Percentiles rank a stretch among this genome's conserved stretches.
Conservation (phyloP, 35 echinoderm and acorn worm genomes). For the Heliocidaris tuberculata region DNA sequence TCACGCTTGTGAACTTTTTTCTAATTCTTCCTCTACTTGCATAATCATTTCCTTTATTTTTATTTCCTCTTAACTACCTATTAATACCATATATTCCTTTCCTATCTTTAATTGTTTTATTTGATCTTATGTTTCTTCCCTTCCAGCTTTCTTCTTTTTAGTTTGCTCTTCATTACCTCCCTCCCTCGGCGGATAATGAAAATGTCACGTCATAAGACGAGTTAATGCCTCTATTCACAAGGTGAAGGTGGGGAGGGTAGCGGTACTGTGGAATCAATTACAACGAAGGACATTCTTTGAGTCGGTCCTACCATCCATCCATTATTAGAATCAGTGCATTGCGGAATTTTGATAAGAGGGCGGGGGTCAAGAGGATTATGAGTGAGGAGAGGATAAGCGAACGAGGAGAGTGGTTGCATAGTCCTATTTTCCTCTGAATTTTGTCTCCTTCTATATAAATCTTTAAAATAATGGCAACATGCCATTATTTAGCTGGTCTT, state of each 20-base stretch:
- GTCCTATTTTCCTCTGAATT: too few species aligned
- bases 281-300: background rate
- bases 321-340: background rate
- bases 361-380: too few species aligned
- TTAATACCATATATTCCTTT: background rate
- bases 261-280: constrained; percentile 16
- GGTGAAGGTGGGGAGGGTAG: background rate
- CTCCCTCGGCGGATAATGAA: background rate
- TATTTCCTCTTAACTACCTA: too few species aligned
- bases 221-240: background rate
- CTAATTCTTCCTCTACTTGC: too few species aligned
- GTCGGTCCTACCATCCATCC: background rate
- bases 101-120: background rate
- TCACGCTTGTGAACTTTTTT: too few species aligned
- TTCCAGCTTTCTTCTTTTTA: background rate
- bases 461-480: too few species aligned
- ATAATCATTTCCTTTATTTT: too few species aligned
- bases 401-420: too few species aligned
- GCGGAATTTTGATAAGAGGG: too few species aligned
- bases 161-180: background rate
- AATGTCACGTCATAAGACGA: background rate
- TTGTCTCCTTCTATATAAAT: too few species aligned
- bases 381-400: too few species aligned
- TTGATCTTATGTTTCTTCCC: background rate
- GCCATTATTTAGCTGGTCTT: too few species aligned